These are phyloP conservation scores for Pachymerium ferrugineum DNA, from an alignment of 2,888 invertebrate species.

Conservation along the genomic window DNA sequence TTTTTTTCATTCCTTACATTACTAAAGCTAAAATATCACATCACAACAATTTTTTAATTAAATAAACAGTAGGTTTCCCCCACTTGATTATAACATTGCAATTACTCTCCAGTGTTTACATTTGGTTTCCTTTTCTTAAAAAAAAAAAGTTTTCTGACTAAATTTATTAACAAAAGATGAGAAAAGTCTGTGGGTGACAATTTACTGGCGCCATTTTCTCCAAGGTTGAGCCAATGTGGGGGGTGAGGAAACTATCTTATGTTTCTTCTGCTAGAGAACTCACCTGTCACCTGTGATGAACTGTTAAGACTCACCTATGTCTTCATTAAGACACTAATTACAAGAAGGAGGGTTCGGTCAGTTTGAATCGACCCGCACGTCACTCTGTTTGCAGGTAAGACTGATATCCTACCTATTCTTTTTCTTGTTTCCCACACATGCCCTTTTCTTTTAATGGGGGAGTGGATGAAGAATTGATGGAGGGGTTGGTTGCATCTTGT, in stretches of 20 bases:
- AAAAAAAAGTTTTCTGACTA: too few relatives aligned
- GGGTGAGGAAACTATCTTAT: neutral
- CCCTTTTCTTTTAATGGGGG: neutral
- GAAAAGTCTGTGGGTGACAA: neutral
- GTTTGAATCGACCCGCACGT: neutral
- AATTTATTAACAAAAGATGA: neutral
- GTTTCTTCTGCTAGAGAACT: too few relatives aligned
- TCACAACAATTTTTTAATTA: too few relatives aligned
- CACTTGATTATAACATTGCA: too few relatives aligned
- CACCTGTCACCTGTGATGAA: neutral
- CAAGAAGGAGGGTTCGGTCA: neutral
- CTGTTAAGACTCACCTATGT: neutral
- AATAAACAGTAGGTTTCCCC: too few relatives aligned
- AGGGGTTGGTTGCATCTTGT: neutral
- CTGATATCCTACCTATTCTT: too few relatives aligned
- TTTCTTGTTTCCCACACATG: neutral
- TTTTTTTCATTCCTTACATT: too few relatives aligned
- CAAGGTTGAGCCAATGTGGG: neutral
- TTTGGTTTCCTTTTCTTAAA: too few relatives aligned
- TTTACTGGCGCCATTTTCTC: neutral
- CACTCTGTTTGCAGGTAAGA: neutral
- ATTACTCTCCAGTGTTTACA: too few relatives aligned
- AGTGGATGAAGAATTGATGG: neutral
- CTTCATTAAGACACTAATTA: constrained; percentile 23
- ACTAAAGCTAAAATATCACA: too few relatives aligned